These are phyloP conservation scores for Acronicta leporina DNA, from an alignment of 2,888 invertebrate species.

Conservation along the genomic window DNA sequence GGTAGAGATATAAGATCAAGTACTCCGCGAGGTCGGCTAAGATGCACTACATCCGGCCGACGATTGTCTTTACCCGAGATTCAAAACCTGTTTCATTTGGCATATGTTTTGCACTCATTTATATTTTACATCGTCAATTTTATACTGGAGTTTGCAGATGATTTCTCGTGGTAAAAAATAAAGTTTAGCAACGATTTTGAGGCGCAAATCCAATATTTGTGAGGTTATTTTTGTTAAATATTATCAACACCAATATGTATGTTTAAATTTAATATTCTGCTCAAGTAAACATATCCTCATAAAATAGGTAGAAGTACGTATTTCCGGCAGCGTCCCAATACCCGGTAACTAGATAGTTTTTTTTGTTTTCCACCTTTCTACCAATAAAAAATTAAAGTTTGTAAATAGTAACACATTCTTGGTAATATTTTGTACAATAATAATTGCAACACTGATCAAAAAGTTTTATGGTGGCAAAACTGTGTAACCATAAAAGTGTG, in stretches of 20 bases:
- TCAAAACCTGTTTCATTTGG: conserved; percentile 68
- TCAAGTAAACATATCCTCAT: conserved; percentile 19
- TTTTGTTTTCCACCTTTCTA: too few species aligned
- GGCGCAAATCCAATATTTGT: conserved; percentile 4
- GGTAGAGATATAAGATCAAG: conserved; percentile 57
- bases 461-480: too few species aligned
- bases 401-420: too few species aligned
- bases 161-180: conserved; percentile 3
- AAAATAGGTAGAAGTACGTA: too few species aligned
- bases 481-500: too few species aligned
- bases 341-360: too few species aligned
- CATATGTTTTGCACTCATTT: conserved; percentile 61
- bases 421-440: too few species aligned
- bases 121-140: conserved; percentile 32
- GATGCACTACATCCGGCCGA: conserved; percentile 74
- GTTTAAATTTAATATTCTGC: conserved; percentile 34
- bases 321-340: too few species aligned
- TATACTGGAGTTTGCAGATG: conserved; percentile 14
- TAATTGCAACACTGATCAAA: too few species aligned
- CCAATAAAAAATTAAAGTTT: too few species aligned
- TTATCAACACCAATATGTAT: conserved; percentile 9
- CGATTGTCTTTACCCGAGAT: conserved; percentile 72
- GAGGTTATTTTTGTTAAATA: conserved; percentile 16
- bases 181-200: conserved; percentile 3
- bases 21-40: conserved; percentile 66